Evolutionary conservation across 2,888 invertebrate genomes (phyloP), one percentile per base, ranked within the genome.

Genomic region (Pristionchus maxplancki): DNA sequence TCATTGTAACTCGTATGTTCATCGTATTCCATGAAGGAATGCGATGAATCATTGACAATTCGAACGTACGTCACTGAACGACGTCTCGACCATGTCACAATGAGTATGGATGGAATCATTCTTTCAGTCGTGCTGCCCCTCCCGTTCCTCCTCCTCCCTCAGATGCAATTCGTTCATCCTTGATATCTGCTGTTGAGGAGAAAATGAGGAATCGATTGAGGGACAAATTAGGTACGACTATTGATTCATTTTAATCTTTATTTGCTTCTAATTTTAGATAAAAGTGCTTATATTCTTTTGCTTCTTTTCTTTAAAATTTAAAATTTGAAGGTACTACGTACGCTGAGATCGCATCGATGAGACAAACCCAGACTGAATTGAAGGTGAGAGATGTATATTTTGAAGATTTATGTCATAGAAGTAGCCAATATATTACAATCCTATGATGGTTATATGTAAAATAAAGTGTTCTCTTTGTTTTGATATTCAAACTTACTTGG

Each of bases 131-230:
- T 8, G 31, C 78, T 71, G 89, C 88, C 82, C 89, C 91, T 58
- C 91, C 90, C 31, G 82, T 90, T 1, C 93, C 91, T 67, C 89
- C 90, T n/a, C 64, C 82, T 64, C 90, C 90, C 83, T 97, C 98
- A 93, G 98, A 98, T 95, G 98, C 98, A 95, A 97, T 99, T 90
- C 96, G 97, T 94, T 97, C 97, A 44, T 99, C 98, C 0, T 96
- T 99, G 37, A 95, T 98, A 31, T 97, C 98, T 89, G 99, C 98
- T 40, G 97, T 99, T 0, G 97, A 98, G 95, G 98, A 99, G 95
- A 98, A 98, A 95, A 95, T 99, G 91, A 96, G 97, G 93, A 96
- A 97, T 90, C 96, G 97, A 90, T 96, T 99, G 92, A 97, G 97
- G 93, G 98, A 99, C 94, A 83, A 83, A 83, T 24, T 89, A 5